Percentiles rank a stretch among this genome's conserved stretches.
Conservation (phyloP, 2,888 invertebrate genomes). For the Drosophila engyochracea region DNA sequence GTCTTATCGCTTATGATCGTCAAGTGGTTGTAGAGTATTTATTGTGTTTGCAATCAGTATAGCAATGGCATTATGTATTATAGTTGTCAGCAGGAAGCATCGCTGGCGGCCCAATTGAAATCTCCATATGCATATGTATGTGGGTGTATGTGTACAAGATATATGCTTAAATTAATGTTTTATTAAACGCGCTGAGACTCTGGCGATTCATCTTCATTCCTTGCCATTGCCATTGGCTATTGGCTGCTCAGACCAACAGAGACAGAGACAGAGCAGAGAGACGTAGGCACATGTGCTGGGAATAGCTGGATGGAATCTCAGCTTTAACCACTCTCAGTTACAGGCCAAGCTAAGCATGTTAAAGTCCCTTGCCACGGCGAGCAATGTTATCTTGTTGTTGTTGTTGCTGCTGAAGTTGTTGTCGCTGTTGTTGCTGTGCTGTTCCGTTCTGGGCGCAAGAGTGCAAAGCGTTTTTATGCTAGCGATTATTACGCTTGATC, state of each 20-base stretch:
- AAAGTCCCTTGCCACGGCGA: slow-evolving; percentile 37
- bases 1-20: neutral
- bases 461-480: slow-evolving; percentile 82
- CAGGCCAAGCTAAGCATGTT: slow-evolving; percentile 38
- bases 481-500: slow-evolving; percentile 84
- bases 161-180: slow-evolving; percentile 61
- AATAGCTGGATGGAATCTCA: slow-evolving; percentile 26
- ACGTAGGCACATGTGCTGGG: slow-evolving; percentile 44
- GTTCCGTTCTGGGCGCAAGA: slow-evolving; percentile 61
- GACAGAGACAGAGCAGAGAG: neutral
- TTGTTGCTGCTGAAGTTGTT: slow-evolving; percentile 2
- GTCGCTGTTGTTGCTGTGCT: neutral
- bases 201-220: slow-evolving; percentile 61
- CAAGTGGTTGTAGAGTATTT: slow-evolving; percentile 1
- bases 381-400: slow-evolving; percentile 7
- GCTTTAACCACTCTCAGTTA: slow-evolving; percentile 44
- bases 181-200: slow-evolving; percentile 63
- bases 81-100: slow-evolving; percentile 49
- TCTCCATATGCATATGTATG: slow-evolving; percentile 19
- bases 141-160: slow-evolving; percentile 18
- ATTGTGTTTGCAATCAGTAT: neutral
- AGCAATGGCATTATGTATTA: slow-evolving; percentile 18
- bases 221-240: slow-evolving; percentile 58
- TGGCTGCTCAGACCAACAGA: slow-evolving; percentile 28
- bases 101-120: slow-evolving; percentile 58